Conservation (phyloP, 2,888 invertebrate species). For the Andricus quercusramuli region DNA sequence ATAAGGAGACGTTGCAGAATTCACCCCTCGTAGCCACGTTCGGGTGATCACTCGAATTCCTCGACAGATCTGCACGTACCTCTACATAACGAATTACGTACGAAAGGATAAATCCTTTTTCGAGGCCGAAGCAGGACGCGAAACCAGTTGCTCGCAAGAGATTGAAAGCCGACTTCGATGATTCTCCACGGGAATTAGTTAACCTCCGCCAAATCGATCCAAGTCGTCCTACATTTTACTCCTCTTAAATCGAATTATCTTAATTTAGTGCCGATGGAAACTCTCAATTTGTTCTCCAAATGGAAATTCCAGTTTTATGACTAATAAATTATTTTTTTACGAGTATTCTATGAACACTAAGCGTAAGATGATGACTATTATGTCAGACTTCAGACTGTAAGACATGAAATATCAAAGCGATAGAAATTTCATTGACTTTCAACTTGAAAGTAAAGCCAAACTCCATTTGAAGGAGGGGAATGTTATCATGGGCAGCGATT, state of each 20-base stretch:
- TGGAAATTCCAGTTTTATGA: not conserved
- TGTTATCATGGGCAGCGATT: not conserved
- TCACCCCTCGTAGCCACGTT: slow-evolving; percentile 21
- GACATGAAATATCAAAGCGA: not conserved
- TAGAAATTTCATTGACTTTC: not conserved
- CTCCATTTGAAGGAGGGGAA: not conserved
- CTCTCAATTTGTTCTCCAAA: not conserved
- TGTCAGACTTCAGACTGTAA: not conserved
- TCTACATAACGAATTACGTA: slow-evolving; percentile 12
- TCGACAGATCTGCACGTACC: slow-evolving; percentile 24
- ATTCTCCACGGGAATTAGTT: slow-evolving; percentile 33
- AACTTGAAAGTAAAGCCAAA: not conserved
- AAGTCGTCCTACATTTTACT: slow-evolving; percentile 25
- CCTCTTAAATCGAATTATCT: slow-evolving; percentile 22
- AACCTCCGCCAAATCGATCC: slow-evolving; percentile 33
- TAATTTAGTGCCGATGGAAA: not conserved
- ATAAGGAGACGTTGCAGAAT: slow-evolving; percentile 30
- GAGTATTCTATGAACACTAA: not conserved
- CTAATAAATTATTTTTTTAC: not conserved
- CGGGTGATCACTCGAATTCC: slow-evolving; percentile 26
- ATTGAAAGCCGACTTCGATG: slow-evolving; percentile 30
- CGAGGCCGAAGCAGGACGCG: slow-evolving; percentile 15
- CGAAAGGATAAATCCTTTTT: slow-evolving; percentile 26
- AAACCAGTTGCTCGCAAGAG: slow-evolving; percentile 36
- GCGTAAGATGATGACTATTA: slow-evolving; percentile 5